Evolutionary conservation across 2,797 vertebrate genomes (phyloP).

Genomic region (Enteromius thamalakanensis): DNA sequence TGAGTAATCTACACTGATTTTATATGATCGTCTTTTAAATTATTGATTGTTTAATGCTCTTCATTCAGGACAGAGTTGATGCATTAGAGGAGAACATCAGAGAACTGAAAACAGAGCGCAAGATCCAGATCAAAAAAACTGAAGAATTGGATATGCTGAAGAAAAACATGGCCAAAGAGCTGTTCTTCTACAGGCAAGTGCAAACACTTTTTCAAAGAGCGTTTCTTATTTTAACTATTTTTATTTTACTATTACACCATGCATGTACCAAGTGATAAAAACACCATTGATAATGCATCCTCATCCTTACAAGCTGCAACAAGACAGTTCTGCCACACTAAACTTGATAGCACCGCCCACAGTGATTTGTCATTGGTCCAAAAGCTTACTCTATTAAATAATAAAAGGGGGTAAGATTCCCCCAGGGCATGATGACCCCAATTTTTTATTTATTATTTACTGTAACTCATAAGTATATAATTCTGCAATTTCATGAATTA

Average conservation of each 20-base stretch:
- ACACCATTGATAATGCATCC: background rate
- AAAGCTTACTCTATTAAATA: background rate
- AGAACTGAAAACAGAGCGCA: slow-evolving; percentile 84
- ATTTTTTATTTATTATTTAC: background rate
- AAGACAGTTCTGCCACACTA: background rate
- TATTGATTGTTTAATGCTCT: slow-evolving; percentile 13
- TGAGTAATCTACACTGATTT: slow-evolving; percentile 61
- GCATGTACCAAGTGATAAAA: background rate
- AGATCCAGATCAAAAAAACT: slow-evolving; percentile 87
- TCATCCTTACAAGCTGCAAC: background rate
- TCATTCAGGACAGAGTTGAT: slow-evolving; percentile 82
- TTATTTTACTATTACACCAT: background rate
- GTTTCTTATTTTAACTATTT: background rate
- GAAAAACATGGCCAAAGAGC: slow-evolving; percentile 80
- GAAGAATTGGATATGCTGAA: slow-evolving; percentile 84
- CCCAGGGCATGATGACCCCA: background rate
- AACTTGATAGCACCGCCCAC: background rate
- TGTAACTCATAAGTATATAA: background rate
- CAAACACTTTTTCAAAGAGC: background rate
- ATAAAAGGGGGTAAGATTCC: background rate
- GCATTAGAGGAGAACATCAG: slow-evolving; percentile 86
- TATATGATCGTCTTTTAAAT: background rate
- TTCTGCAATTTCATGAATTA: background rate
- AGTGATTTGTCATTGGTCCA: background rate
- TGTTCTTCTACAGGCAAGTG: slow-evolving; percentile 85